These are phyloP conservation scores for Seriola rivoliana DNA, from an alignment of 2,113 vertebrate species.

Conservation along the genomic window DNA sequence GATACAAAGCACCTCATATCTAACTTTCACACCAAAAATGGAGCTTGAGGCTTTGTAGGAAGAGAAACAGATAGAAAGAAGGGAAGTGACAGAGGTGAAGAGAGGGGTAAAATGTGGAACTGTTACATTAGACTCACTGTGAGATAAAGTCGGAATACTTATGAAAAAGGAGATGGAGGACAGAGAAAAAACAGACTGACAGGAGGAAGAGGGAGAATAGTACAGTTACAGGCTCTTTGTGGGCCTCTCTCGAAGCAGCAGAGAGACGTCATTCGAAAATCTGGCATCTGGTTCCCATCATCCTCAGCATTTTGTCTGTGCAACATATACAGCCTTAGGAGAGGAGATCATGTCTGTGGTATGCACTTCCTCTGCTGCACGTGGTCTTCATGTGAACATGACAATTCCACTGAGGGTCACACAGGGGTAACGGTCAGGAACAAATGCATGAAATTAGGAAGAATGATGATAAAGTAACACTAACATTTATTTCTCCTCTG, in stretches of 20 bases:
- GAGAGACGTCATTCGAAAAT: conserved; percentile 64
- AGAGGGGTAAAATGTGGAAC: not conserved
- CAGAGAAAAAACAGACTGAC: conserved; percentile 48
- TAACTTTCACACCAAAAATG: not conserved
- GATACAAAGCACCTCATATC: not conserved
- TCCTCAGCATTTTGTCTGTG: conserved; percentile 59
- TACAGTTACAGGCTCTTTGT: conserved; percentile 31
- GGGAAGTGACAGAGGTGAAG: not conserved
- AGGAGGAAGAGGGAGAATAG: conserved; percentile 18
- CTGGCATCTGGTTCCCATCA: conserved; percentile 80
- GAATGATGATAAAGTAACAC: not conserved
- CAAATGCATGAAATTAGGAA: not conserved
- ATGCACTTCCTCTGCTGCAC: conserved; percentile 72
- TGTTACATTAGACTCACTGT: not conserved
- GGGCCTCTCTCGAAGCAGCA: conserved; percentile 46
- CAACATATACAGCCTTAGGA: conserved; percentile 69
- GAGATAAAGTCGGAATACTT: conserved; percentile 6
- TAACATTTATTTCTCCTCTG: not conserved
- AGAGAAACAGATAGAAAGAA: not conserved
- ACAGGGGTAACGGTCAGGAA: conserved; percentile 23
- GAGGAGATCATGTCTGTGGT: conserved; percentile 73
- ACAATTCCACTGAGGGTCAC: conserved; percentile 44
- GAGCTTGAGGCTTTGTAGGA: not conserved
- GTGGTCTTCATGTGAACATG: conserved; percentile 62
- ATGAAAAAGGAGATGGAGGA: not conserved